These are phyloP conservation scores for Dasysyrphus tricinctus DNA, from an alignment of 2,888 invertebrate genomes.

Conservation along the genomic window DNA sequence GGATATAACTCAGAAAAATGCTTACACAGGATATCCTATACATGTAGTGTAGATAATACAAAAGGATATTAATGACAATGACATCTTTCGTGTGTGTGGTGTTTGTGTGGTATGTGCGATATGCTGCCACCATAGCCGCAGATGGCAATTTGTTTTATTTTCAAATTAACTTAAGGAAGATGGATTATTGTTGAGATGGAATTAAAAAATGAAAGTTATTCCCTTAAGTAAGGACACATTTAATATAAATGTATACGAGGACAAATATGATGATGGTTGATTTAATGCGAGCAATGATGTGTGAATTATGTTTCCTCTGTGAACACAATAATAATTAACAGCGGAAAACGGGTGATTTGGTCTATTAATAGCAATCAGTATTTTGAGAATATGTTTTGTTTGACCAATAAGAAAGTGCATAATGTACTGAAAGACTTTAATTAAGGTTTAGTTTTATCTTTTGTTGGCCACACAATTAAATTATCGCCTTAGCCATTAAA, in stretches of 20 bases:
- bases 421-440: neutral
- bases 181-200: conserved; percentile 59
- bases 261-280: neutral
- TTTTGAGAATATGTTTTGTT: neutral
- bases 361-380: neutral
- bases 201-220: conserved; percentile 40
- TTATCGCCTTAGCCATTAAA: no score
- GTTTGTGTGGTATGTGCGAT: neutral
- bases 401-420: neutral
- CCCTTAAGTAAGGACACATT: conserved; percentile 41
- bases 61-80: conserved; percentile 14
- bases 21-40: conserved; percentile 30
- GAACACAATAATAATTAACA: neutral
- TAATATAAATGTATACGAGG: neutral
- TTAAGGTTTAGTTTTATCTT: no score
- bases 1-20: conserved; percentile 38
- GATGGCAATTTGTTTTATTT: conserved; percentile 70
- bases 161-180: conserved; percentile 71
- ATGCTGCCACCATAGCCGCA: conserved; percentile 28
- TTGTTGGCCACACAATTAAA: no score
- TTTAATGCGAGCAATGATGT: neutral
- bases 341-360: neutral
- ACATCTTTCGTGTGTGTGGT: conserved; percentile 9
- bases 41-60: neutral
- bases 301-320: neutral